Percentiles rank a stretch among this genome's conserved stretches.
Conservation (phyloP, 2,797 vertebrate species). For the Melanotaenia boesemani region DNA sequence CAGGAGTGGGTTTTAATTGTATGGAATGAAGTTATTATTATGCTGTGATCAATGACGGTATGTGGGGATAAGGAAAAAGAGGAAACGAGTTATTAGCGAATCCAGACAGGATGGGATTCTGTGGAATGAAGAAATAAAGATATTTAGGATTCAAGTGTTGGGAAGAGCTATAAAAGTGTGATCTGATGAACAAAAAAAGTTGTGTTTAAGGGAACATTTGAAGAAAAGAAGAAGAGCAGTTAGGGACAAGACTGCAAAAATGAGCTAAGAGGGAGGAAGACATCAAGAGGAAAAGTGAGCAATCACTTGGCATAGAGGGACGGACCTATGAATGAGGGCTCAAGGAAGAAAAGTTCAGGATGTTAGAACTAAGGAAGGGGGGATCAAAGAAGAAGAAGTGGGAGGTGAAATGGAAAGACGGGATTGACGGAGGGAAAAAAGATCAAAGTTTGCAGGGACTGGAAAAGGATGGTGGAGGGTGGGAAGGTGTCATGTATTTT, state of each 20-base stretch:
- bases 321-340: not conserved
- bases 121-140: not conserved
- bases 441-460: constrained; percentile 11
- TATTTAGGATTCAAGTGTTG: not conserved
- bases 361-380: not conserved
- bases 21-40: constrained; percentile 15
- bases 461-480: constrained; percentile 9
- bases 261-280: not conserved
- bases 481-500: constrained; percentile 5
- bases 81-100: constrained; percentile 3
- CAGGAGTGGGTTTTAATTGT: constrained; percentile 36
- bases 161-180: not conserved
- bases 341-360: constrained; percentile 8
- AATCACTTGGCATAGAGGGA: constrained; percentile 1
- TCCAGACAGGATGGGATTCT: not conserved
- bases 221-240: not conserved
- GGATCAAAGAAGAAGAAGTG: constrained; percentile 9
- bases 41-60: constrained; percentile 30
- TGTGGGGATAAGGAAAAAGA: constrained; percentile 18
- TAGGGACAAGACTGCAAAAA: not conserved
- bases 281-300: not conserved
- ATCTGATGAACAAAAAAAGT: not conserved
- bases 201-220: not conserved
- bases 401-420: not conserved
- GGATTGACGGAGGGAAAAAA: constrained; percentile 17